Evolutionary conservation across 1,140 invertebrate genomes (phyloP).

Genomic region (Zaprionus ornatus): DNA sequence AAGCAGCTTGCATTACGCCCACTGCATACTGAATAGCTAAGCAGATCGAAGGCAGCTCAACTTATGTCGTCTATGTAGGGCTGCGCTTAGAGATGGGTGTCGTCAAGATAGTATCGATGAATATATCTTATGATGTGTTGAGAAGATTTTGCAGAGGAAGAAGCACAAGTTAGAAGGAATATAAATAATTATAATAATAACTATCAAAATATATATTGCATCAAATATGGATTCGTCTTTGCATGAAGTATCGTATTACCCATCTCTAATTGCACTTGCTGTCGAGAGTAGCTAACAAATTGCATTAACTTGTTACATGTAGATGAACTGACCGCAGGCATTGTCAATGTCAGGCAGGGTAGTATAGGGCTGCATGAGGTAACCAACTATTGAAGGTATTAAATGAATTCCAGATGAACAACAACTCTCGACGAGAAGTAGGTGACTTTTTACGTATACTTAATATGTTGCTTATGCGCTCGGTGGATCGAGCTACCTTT

Average conservation of each 20-base stretch:
- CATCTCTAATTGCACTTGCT: neutral
- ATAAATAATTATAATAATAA: too few relatives aligned
- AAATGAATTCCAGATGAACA: slow-evolving; percentile 61
- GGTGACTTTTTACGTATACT: neutral
- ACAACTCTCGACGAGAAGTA: neutral
- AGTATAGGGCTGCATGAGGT: slow-evolving; percentile 43
- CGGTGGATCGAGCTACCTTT: neutral
- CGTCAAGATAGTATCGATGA: neutral
- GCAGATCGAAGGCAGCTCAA: neutral
- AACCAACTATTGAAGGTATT: slow-evolving; percentile 75
- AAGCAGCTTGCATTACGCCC: neutral
- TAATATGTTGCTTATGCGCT: neutral
- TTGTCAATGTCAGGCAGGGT: slow-evolving; percentile 10
- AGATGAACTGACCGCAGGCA: slow-evolving; percentile 5
- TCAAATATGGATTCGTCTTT: neutral
- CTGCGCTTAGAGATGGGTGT: neutral
- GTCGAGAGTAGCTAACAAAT: slow-evolving; percentile 55
- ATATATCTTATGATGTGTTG: too few relatives aligned
- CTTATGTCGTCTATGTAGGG: neutral
- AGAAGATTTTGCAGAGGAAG: too few relatives aligned
- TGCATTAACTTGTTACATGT: slow-evolving; percentile 70
- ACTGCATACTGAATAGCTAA: neutral
- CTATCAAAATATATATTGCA: too few relatives aligned
- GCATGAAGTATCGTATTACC: slow-evolving; percentile 10
- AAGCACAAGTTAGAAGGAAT: too few relatives aligned